Evolutionary conservation across 2,113 vertebrate genomes (phyloP), one percentile per base, ranked within the genome.

Genomic region (Gobio gobio): DNA sequence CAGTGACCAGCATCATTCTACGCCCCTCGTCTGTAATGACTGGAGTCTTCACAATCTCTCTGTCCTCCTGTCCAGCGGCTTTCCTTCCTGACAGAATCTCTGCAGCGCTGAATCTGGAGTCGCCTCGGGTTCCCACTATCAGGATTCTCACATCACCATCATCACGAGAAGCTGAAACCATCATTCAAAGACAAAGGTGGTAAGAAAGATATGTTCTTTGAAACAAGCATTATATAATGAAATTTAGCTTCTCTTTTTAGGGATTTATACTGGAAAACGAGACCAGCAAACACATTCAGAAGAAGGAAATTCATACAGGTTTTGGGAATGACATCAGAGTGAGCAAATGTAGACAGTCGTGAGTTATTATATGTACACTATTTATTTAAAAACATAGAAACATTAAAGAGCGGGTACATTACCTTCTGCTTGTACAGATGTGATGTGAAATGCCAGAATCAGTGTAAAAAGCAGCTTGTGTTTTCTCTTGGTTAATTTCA

Each of bases 1-100:
- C 70, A n/a, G 70, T 73, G 70, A 73, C 10, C 70, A 73, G 18
- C 40, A n/a, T 73, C 70, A 45, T 73, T 73, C 40, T 73, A 20
- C 20, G 36, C 40, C 40, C 40, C 40, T 26, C 43, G n/a, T 74
- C 40, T 74, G 72, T 74, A 16, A 74, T 49, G 49, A 74, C 72
- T 47, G 43, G 43, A 49, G 72, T 74, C 72, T 74, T 74, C 26
- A 74, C 40, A 26, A 74, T 49, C n/a, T 74, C 22, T 24, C 36
- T 45, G 40, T 73, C 36, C 43, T 73, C 70, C 70, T 43, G 68
- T 73, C 40, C 68, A 10, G 13, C n/a, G 5, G 26, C 72, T 74
- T 16, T 49, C 72, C 72, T 74, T 74, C 72, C 72, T 49, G 72
- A 74, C 40, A 74, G 43, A 49, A 74, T 22, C 47, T 47, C 43